Evolutionary conservation across 2,888 invertebrate species (phyloP).

Genomic region (Lepidochitona cinerea): DNA sequence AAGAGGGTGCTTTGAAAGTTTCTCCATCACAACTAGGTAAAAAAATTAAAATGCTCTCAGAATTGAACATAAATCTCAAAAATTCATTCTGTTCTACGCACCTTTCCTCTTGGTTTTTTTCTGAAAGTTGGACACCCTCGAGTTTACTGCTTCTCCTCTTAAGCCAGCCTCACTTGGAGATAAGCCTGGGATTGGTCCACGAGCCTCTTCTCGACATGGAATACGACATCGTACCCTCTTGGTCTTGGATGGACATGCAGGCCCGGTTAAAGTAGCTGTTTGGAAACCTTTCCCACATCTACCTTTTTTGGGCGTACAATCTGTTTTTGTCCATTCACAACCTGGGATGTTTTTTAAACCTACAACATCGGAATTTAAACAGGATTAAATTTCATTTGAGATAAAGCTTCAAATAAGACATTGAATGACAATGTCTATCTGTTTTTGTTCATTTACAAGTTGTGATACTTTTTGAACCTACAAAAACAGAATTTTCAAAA

Average conservation of each 20-base stretch:
- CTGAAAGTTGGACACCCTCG: background rate
- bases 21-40: too few species aligned
- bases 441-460: too few species aligned
- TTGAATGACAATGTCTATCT: too few species aligned
- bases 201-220: background rate
- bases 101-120: background rate
- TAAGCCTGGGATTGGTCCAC: background rate
- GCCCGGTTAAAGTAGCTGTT: background rate
- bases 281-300: slow-evolving; percentile 1
- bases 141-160: background rate
- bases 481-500: too few species aligned
- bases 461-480: too few species aligned
- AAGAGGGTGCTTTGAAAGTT: too few species aligned
- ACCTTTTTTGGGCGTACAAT: background rate
- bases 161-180: background rate
- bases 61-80: too few species aligned
- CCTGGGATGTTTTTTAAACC: background rate
- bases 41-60: too few species aligned
- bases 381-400: too few species aligned
- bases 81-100: background rate
- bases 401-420: too few species aligned
- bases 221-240: background rate
- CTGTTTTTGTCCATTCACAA: background rate
- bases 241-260: background rate
- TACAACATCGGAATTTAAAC: too few species aligned